Evolutionary conservation across 1,140 invertebrate genomes (phyloP), one percentile per base, ranked within the genome.

Genomic region (Saccostrea glomerata): DNA sequence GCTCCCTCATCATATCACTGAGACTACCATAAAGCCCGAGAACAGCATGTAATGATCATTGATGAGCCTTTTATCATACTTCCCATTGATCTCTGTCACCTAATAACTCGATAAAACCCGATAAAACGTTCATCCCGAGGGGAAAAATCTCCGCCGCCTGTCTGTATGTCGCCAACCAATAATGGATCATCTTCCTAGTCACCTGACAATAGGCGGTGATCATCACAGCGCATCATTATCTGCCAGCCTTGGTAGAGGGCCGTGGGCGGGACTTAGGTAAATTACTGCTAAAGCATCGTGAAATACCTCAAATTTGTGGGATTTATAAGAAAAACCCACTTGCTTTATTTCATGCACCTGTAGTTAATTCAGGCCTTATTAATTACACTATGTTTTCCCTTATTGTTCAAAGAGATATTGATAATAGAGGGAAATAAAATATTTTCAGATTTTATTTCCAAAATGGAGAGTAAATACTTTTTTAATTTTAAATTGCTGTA

Each of bases 41-140:
- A 77, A 36, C 70, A 15, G 70, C 70, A 36, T 77, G 70, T 77
- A 77, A 77, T 77, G 70, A 77, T 77, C 70, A 30, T 77, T 77
- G 70, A 77, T 77, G 70, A 77, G 70, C 70, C 70, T 25, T 77
- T 77, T 77, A 77, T 77, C 70, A 77, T 36, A 36, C 70, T 77
- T 77, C 70, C 70, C 25, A 77, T 36, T 77, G 70, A 77, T 77
- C 70, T 77, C 70, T 77, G 70, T 77, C 70, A 77, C 70, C 70
- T 77, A 77, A 77, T 77, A 77, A 77, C 70, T 66, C 60, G 60
- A 66, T 66, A 66, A 66, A 66, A 66, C 20, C 70, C 70, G 25
- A 36, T 77, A 77, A 36, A 77, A 77, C 25, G 70, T 25, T 77
- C 70, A 77, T 77, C 70, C 70, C 70, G 25, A 77, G 30, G 23